These are phyloP conservation scores for Tokudaia muenninki DNA, from an alignment of 2,797 vertebrate genomes.

Conservation along the genomic window DNA sequence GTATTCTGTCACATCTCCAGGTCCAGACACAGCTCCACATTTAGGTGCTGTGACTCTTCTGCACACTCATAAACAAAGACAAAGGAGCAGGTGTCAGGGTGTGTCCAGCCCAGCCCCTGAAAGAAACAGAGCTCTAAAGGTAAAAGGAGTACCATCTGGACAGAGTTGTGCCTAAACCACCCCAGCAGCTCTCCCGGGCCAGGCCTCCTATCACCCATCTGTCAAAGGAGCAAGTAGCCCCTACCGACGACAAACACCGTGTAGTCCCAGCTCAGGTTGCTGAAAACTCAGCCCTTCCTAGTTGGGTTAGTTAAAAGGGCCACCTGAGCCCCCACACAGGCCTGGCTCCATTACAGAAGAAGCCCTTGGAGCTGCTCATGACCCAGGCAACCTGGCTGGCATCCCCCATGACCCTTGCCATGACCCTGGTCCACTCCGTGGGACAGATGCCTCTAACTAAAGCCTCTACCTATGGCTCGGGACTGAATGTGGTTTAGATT, in stretches of 20 bases:
- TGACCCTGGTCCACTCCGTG: not conserved
- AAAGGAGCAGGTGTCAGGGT: not conserved
- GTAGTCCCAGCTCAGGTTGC: not conserved
- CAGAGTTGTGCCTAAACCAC: not conserved
- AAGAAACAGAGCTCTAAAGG: not conserved
- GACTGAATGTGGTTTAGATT: not conserved
- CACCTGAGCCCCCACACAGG: too few species aligned
- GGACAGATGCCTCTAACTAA: not conserved
- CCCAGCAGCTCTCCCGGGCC: not conserved
- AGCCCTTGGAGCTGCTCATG: not conserved
- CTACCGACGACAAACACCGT: too few species aligned
- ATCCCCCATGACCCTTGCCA: too few species aligned
- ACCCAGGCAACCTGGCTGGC: not conserved
- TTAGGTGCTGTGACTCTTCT: not conserved
- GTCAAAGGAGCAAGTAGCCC: not conserved
- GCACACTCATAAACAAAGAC: not conserved
- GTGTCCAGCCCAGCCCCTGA: not conserved
- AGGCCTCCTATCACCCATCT: not conserved
- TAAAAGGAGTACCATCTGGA: not conserved
- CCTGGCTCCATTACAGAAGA: not conserved
- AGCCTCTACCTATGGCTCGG: too few species aligned
- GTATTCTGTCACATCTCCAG: not conserved
- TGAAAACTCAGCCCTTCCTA: slow-evolving; percentile 5
- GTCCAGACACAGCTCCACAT: not conserved
- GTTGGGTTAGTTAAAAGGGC: not conserved